These are phyloP conservation scores for Mus spicilegus DNA, from an alignment of 2,113 vertebrate species.

Conservation along the genomic window DNA sequence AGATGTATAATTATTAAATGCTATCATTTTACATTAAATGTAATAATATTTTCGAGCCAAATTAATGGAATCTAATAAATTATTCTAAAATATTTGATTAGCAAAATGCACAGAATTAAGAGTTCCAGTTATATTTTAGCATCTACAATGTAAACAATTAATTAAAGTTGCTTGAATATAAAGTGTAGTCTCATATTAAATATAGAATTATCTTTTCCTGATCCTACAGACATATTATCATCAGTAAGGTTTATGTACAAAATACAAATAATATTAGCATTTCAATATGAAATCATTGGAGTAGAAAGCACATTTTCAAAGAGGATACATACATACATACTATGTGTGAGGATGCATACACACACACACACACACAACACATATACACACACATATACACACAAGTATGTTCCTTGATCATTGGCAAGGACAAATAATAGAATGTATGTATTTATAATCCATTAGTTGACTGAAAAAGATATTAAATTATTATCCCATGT, in stretches of 20 bases:
- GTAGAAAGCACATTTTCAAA: not conserved
- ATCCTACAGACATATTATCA: not conserved
- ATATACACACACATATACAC: no score
- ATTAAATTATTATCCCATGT: not conserved
- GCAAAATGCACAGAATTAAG: not conserved
- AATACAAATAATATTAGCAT: not conserved
- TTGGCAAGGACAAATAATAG: not conserved
- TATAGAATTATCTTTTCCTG: not conserved
- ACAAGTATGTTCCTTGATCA: not conserved
- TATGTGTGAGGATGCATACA: no score
- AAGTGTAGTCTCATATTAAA: not conserved
- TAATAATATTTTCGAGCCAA: not conserved
- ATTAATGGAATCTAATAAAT: not conserved
- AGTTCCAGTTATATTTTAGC: conserved; percentile 31
- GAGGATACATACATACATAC: not conserved
- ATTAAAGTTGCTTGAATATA: not conserved
- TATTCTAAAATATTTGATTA: conserved; percentile 18
- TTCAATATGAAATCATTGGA: not conserved
- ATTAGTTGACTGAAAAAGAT: not conserved
- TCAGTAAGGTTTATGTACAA: not conserved
- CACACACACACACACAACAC: no score
- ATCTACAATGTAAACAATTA: not conserved
- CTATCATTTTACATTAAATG: not conserved
- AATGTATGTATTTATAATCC: not conserved
- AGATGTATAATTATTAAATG: not conserved